Conservation (phyloP, 2,888 invertebrate species). For the Tricholauxania praeusta region DNA sequence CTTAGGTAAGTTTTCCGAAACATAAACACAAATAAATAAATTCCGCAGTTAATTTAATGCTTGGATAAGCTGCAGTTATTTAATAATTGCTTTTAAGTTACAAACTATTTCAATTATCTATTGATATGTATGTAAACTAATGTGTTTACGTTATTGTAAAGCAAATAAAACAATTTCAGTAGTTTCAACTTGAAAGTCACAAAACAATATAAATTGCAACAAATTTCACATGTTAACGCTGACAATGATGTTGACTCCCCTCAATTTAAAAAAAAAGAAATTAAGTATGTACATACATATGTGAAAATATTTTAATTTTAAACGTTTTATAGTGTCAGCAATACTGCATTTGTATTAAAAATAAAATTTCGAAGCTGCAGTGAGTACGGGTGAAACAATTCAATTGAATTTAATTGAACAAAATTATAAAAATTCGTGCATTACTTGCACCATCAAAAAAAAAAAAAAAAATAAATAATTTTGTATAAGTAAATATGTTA, state of each 20-base stretch:
- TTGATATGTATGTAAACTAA: too few relatives aligned
- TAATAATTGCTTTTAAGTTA: conserved; percentile 23
- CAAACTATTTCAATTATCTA: neutral
- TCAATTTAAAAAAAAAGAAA: neutral
- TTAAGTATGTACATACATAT: too few relatives aligned
- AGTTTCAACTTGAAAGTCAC: conserved; percentile 1
- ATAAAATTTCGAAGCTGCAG: too few relatives aligned
- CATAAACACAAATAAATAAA: too few relatives aligned
- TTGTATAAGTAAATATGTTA: too few relatives aligned
- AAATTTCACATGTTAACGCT: conserved; percentile 5
- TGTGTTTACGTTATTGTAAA: neutral
- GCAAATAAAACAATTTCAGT: neutral
- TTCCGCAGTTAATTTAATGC: conserved; percentile 13
- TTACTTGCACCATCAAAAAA: too few relatives aligned
- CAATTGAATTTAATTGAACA: too few relatives aligned
- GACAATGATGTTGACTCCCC: conserved; percentile 17
- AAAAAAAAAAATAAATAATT: too few relatives aligned
- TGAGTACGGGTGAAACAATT: too few relatives aligned
- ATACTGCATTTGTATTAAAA: too few relatives aligned
- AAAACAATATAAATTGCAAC: neutral
- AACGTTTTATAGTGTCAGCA: neutral
- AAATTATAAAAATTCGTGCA: too few relatives aligned
- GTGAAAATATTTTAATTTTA: neutral
- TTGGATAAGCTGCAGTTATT: conserved; percentile 25
- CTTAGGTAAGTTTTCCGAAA: too few relatives aligned